Evolutionary conservation across 1,140 invertebrate genomes (phyloP).

Genomic region (Ridgeia piscesae): DNA sequence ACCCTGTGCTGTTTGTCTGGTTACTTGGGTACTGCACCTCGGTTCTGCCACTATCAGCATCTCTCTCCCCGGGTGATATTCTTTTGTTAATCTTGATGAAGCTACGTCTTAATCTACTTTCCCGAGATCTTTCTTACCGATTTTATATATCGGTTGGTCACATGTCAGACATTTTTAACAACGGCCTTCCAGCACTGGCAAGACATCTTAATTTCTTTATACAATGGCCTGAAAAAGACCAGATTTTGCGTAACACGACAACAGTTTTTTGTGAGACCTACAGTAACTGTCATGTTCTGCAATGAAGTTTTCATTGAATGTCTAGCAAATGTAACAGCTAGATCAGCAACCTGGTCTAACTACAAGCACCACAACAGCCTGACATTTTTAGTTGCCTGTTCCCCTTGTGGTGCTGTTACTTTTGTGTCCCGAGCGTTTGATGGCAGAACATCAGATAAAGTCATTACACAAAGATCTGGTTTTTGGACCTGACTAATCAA

Average conservation of each 20-base stretch:
- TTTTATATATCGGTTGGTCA: too few relatives aligned
- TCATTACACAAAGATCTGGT: constrained; percentile 49
- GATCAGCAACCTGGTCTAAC: background rate
- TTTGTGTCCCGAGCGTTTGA: constrained; percentile 55
- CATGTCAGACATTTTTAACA: constrained; percentile 25
- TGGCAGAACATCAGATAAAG: constrained; percentile 50
- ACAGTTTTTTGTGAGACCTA: too few relatives aligned
- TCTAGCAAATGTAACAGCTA: too few relatives aligned
- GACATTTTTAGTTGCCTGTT: constrained; percentile 55
- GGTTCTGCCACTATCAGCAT: constrained; percentile 3
- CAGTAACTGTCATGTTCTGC: too few relatives aligned
- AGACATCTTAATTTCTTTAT: too few relatives aligned
- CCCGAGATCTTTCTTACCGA: too few relatives aligned
- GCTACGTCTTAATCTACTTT: constrained; percentile 26
- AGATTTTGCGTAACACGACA: too few relatives aligned
- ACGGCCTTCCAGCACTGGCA: too few relatives aligned
- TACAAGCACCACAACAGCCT: constrained; percentile 55
- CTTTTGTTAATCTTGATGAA: constrained; percentile 20
- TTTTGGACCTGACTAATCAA: constrained; percentile 51
- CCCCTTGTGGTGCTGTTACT: constrained; percentile 51
- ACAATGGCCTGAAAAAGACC: too few relatives aligned
- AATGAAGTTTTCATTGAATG: too few relatives aligned
- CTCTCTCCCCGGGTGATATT: background rate
- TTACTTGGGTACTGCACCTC: background rate
- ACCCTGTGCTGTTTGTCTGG: background rate